Percentiles rank a stretch among this genome's conserved stretches.
Evolutionary conservation across 1,140 invertebrate species (phyloP).

Genomic region (Dermatophagoides farinae): DNA sequence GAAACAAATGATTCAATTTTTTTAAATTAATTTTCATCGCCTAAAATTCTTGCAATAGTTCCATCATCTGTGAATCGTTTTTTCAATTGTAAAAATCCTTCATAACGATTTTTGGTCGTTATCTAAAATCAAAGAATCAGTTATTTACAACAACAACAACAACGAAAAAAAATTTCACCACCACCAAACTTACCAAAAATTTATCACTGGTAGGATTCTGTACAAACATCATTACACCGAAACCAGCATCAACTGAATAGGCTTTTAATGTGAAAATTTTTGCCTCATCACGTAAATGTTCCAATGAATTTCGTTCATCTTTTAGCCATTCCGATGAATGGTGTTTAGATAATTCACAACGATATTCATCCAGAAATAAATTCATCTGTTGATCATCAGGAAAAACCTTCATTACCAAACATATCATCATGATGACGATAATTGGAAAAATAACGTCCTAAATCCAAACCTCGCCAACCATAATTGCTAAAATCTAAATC

Average conservation of each 20-base stretch:
- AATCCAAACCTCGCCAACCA: conserved; percentile 54
- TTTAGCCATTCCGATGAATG: neutral
- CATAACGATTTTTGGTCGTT: neutral
- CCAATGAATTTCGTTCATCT: neutral
- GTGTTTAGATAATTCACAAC: neutral
- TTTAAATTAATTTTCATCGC: too few species aligned
- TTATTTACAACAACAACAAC: neutral
- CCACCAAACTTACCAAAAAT: neutral
- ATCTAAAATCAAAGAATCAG: neutral
- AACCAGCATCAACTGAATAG: neutral
- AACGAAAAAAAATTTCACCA: neutral
- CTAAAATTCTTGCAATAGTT: conserved; percentile 6
- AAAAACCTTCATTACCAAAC: conserved; percentile 8
- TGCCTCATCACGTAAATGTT: neutral
- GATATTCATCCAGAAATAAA: conserved; percentile 5
- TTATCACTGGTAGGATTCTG: neutral
- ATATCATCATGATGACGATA: conserved; percentile 1
- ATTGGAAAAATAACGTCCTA: conserved; percentile 30
- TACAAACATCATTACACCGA: conserved; percentile 3
- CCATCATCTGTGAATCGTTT: neutral
- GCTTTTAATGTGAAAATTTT: conserved; percentile 4
- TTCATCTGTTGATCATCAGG: conserved; percentile 2
- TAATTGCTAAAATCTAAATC: conserved; percentile 52
- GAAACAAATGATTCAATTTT: too few species aligned
- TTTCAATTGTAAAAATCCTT: neutral